Evolutionary conservation across 2,797 vertebrate species (phyloP).

Genomic region (Sebastes hopkinsi): DNA sequence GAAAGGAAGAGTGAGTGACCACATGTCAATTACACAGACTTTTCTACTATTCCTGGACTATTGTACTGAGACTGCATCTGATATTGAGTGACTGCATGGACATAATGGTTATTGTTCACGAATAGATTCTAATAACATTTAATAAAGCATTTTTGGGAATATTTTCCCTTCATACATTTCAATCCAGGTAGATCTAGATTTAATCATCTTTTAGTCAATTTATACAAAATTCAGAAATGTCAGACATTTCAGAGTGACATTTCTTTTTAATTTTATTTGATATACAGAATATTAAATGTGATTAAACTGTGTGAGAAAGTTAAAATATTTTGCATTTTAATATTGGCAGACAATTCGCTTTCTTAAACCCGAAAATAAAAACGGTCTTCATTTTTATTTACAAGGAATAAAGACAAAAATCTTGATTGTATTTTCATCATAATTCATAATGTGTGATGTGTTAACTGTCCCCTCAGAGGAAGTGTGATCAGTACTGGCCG

Average conservation of each 20-base stretch:
- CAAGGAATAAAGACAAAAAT: not conserved
- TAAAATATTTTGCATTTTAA: not conserved
- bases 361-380: not conserved
- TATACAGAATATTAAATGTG: not conserved
- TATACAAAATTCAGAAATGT: not conserved
- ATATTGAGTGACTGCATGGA: not conserved
- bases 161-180: not conserved
- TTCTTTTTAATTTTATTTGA: not conserved
- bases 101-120: not conserved
- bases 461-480: constrained; percentile 83
- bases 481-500: constrained; percentile 99
- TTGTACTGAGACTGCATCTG: not conserved
- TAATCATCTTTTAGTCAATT: not conserved
- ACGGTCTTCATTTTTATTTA: not conserved
- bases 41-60: not conserved
- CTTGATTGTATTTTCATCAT: not conserved
- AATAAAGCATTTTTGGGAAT: not conserved
- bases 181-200: not conserved
- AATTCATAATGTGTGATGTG: not conserved
- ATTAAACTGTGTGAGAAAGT: not conserved
- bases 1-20: constrained; percentile 90
- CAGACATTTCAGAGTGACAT: not conserved
- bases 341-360: not conserved
- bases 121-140: not conserved
- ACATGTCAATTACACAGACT: not conserved